phyloP scores from a whole-genome alignment of 2,113 vertebrate genomes.

The Cyprinodon tularosa region DNA sequence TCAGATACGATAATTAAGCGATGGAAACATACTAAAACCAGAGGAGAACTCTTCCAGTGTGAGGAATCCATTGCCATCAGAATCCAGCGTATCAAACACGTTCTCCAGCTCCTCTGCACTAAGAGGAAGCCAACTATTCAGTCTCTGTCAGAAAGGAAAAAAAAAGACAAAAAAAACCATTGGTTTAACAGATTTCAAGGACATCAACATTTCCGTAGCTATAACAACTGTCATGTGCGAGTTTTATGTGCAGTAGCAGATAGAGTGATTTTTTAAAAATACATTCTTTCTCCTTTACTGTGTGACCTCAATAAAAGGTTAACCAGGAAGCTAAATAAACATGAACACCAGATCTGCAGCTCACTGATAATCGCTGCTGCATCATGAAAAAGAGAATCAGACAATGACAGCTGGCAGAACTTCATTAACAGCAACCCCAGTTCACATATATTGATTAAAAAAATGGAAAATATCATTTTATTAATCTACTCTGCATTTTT shows the following conservation, averaged over 20 bases:
- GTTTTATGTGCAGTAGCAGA: background rate
- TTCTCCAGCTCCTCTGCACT: slow-evolving; percentile 89
- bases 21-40: slow-evolving; percentile 87
- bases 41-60: slow-evolving; percentile 89
- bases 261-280: background rate
- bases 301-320: background rate
- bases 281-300: background rate
- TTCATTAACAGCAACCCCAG: too few species aligned
- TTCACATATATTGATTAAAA: too few species aligned
- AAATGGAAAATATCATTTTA: too few species aligned
- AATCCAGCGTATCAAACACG: slow-evolving; percentile 89
- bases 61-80: slow-evolving; percentile 89
- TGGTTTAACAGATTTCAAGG: slow-evolving; percentile 32
- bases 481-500: too few species aligned
- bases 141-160: slow-evolving; percentile 68
- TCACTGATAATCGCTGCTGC: too few species aligned
- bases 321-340: background rate
- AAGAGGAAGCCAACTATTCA: slow-evolving; percentile 84
- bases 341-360: background rate
- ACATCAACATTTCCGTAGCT: slow-evolving; percentile 24
- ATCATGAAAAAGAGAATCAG: too few species aligned
- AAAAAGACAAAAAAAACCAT: slow-evolving; percentile 56
- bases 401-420: too few species aligned
- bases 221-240: slow-evolving; percentile 35
- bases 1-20: background rate